Conservation (phyloP, 2,797 vertebrate species). For the Labeo calbasu region DNA sequence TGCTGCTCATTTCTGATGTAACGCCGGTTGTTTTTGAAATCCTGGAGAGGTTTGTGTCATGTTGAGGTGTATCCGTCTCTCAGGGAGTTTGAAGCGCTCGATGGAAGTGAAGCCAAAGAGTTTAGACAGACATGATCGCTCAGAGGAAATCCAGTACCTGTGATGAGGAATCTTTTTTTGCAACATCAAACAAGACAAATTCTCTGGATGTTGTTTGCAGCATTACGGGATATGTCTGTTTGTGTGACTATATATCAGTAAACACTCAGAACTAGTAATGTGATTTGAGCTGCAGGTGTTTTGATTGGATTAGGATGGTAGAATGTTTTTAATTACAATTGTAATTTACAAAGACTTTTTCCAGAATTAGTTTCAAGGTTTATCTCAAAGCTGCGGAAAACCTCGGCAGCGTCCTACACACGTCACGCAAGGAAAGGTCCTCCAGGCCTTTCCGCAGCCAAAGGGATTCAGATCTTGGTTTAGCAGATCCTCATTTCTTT, state of each 20-base stretch:
- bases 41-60: conserved; percentile 7
- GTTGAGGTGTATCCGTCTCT: background rate
- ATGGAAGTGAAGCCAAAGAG: conserved; percentile 7
- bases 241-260: background rate
- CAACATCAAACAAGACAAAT: background rate
- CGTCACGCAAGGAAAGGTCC: background rate
- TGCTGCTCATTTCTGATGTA: background rate
- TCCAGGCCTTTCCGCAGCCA: background rate
- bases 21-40: background rate
- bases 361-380: conserved; percentile 7
- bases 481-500: background rate
- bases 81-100: background rate
- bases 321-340: background rate
- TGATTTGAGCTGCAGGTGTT: conserved; percentile 17
- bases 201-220: conserved; percentile 1
- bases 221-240: background rate
- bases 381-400: background rate
- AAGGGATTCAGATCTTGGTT: background rate
- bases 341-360: background rate
- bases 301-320: background rate
- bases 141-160: conserved; percentile 27
- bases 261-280: background rate
- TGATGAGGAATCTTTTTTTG: conserved; percentile 12
- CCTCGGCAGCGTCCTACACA: background rate
- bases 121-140: conserved; percentile 2